Percentiles rank a stretch among this genome's conserved stretches.
Evolutionary conservation across 2,113 vertebrate genomes (phyloP).

Genomic region (Cyanistes caeruleus): DNA sequence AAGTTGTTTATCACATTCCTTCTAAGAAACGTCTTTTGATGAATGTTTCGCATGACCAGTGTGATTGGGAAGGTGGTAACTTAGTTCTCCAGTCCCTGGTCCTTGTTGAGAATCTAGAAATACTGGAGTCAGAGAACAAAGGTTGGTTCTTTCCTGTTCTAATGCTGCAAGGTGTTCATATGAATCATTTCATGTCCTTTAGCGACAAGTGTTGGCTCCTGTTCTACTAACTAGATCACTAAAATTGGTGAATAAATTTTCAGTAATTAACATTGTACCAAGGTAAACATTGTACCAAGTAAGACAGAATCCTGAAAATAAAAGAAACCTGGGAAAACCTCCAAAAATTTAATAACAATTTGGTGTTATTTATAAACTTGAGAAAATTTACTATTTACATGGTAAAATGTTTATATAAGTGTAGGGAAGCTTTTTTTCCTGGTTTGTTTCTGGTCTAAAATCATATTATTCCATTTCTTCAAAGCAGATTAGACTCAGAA

Average conservation of each 20-base stretch:
- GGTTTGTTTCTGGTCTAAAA: background rate
- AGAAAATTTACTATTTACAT: background rate
- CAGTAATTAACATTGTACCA: background rate
- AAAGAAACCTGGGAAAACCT: background rate
- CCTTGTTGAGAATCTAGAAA: too few species aligned
- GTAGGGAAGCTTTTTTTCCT: background rate
- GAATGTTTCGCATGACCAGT: too few species aligned
- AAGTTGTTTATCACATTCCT: too few species aligned
- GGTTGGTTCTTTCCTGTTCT: too few species aligned
- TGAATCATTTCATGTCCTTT: too few species aligned
- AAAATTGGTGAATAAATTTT: background rate
- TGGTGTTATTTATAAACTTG: background rate
- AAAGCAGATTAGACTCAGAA: background rate
- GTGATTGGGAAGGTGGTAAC: too few species aligned
- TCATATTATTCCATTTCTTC: background rate
- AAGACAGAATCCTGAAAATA: background rate
- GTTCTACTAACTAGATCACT: background rate
- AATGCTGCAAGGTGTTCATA: too few species aligned
- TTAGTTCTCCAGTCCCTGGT: too few species aligned
- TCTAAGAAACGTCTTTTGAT: too few species aligned
- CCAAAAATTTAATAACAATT: background rate
- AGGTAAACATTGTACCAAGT: background rate
- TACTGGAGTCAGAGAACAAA: too few species aligned
- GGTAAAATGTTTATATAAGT: background rate
- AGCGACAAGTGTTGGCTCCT: background rate